These are phyloP conservation scores for Dinomys branickii DNA, from an alignment of 2,113 vertebrate genomes.

Conservation along the genomic window DNA sequence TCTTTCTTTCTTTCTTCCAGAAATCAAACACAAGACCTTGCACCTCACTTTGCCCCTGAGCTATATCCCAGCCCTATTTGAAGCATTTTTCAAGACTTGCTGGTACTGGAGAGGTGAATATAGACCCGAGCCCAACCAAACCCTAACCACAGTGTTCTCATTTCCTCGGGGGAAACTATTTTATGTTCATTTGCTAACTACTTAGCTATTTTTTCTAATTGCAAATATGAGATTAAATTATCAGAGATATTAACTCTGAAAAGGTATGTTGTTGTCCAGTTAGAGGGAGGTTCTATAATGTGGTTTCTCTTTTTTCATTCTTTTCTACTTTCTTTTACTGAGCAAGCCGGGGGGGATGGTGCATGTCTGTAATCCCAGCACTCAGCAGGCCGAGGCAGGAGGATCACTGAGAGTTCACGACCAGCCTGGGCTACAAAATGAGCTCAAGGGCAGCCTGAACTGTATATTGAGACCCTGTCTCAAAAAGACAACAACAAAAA, in stretches of 20 bases:
- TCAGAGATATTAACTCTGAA: not conserved
- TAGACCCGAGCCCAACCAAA: not conserved
- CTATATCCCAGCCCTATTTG: too few relatives aligned
- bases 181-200: constrained; percentile 7
- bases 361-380: too few relatives aligned
- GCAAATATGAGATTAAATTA: not conserved
- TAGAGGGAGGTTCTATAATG: not conserved
- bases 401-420: too few relatives aligned
- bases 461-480: too few relatives aligned
- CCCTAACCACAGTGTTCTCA: not conserved
- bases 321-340: constrained; percentile 4
- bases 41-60: too few relatives aligned
- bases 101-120: not conserved
- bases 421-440: too few relatives aligned
- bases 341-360: not conserved
- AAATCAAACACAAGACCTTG: too few relatives aligned
- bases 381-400: too few relatives aligned
- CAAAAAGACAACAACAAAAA: too few relatives aligned
- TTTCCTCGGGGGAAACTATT: constrained; percentile 3
- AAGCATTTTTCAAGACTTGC: not conserved
- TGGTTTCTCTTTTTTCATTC: not conserved
- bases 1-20: too few relatives aligned
- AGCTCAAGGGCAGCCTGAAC: too few relatives aligned
- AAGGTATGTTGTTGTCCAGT: not conserved
- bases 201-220: not conserved